Conservation (phyloP, 1,140 invertebrate species). For the Temnothorax nylanderi region DNA sequence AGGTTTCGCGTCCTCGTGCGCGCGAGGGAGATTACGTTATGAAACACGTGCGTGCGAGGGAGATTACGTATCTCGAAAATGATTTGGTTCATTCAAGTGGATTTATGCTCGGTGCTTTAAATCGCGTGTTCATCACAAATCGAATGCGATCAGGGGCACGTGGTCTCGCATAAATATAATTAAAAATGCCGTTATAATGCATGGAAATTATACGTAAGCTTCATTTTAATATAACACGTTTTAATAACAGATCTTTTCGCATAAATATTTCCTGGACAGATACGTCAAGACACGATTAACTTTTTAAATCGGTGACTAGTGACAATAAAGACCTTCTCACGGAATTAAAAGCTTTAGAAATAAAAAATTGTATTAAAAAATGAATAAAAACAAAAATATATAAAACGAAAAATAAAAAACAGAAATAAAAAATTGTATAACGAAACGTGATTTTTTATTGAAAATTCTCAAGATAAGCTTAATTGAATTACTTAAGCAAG, state of each 20-base stretch:
- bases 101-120: no score
- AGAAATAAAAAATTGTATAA: background rate
- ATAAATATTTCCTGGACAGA: background rate
- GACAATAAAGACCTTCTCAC: background rate
- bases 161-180: background rate
- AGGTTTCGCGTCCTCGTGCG: background rate
- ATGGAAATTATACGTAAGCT: background rate
- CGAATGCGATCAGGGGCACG: no score
- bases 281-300: background rate
- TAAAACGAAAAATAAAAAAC: no score
- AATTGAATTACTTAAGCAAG: background rate
- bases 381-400: no score
- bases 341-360: background rate
- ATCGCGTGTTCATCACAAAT: no score
- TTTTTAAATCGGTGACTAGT: background rate
- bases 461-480: background rate
- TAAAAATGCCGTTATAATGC: background rate
- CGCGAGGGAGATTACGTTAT: background rate
- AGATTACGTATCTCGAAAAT: background rate
- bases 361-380: background rate
- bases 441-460: background rate
- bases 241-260: background rate
- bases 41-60: background rate
- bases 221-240: background rate
- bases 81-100: constrained; percentile 13